These are phyloP conservation scores for Acanthurus tractus DNA, from an alignment of 2,797 vertebrate species.

Conservation along the genomic window DNA sequence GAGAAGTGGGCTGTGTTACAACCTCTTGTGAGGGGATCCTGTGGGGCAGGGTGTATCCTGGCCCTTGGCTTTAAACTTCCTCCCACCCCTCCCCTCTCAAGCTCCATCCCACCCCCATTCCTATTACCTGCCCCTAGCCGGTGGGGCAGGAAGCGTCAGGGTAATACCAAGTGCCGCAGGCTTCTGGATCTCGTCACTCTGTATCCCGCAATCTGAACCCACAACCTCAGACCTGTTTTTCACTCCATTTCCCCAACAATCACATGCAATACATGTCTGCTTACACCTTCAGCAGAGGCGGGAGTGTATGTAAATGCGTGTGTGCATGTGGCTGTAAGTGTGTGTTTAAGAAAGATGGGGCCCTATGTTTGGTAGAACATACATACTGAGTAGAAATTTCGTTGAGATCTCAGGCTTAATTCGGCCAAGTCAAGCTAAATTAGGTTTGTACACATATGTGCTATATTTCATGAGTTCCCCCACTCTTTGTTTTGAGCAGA, in stretches of 20 bases:
- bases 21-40: slow-evolving; percentile 58
- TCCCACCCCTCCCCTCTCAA: slow-evolving; percentile 57
- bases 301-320: slow-evolving; percentile 49
- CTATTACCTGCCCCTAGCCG: slow-evolving; percentile 48
- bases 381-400: slow-evolving; percentile 58
- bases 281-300: slow-evolving; percentile 63
- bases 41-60: slow-evolving; percentile 61
- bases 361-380: slow-evolving; percentile 51
- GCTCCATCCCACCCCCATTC: slow-evolving; percentile 22
- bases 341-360: slow-evolving; percentile 61
- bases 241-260: slow-evolving; percentile 80
- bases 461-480: slow-evolving; percentile 46
- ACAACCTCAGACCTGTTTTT: slow-evolving; percentile 78
- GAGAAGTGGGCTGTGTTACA: slow-evolving; percentile 63
- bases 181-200: slow-evolving; percentile 85
- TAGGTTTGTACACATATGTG: slow-evolving; percentile 55
- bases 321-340: slow-evolving; percentile 13
- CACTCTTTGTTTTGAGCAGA: slow-evolving; percentile 51
- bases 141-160: slow-evolving; percentile 76
- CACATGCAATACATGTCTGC: slow-evolving; percentile 79
- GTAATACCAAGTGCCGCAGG: slow-evolving; percentile 72
- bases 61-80: slow-evolving; percentile 58
- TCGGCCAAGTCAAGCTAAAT: slow-evolving; percentile 64
- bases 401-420: slow-evolving; percentile 65
- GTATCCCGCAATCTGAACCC: slow-evolving; percentile 79